phyloP scores from a whole-genome alignment of 2,888 invertebrate genomes.

The Stenolophus ochropezus region DNA sequence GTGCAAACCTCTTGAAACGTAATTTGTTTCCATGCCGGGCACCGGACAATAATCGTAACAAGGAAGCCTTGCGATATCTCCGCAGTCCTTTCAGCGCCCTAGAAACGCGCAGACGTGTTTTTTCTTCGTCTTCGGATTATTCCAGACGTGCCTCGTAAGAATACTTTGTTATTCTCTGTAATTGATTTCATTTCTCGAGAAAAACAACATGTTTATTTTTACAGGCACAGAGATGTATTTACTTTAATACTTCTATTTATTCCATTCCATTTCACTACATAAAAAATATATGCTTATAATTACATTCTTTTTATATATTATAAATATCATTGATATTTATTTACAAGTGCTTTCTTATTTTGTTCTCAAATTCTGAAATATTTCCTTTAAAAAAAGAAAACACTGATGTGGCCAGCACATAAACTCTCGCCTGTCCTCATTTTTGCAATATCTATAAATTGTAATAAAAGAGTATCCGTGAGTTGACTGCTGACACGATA shows the following conservation, averaged over 20 bases:
- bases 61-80: constrained; percentile 5
- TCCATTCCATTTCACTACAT: neutral
- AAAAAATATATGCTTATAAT: too few relatives aligned
- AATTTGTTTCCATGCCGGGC: constrained; percentile 44
- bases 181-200: constrained; percentile 37
- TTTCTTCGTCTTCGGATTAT: constrained; percentile 22
- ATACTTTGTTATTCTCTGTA: constrained; percentile 31
- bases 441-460: too few relatives aligned
- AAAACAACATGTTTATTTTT: constrained; percentile 34
- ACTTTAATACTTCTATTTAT: neutral
- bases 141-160: constrained; percentile 11
- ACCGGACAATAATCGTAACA: constrained; percentile 24
- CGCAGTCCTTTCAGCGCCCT: neutral
- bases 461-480: too few relatives aligned
- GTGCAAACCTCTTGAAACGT: constrained; percentile 47
- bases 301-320: too few relatives aligned
- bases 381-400: too few relatives aligned
- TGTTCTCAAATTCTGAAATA: too few relatives aligned
- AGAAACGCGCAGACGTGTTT: constrained; percentile 25
- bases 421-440: too few relatives aligned
- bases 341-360: too few relatives aligned
- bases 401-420: too few relatives aligned
- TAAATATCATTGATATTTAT: too few relatives aligned
- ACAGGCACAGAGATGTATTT: neutral
- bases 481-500: too few relatives aligned